These are phyloP conservation scores for Oxyruncus cristatus DNA, from an alignment of 2,113 vertebrate species.

Conservation along the genomic window DNA sequence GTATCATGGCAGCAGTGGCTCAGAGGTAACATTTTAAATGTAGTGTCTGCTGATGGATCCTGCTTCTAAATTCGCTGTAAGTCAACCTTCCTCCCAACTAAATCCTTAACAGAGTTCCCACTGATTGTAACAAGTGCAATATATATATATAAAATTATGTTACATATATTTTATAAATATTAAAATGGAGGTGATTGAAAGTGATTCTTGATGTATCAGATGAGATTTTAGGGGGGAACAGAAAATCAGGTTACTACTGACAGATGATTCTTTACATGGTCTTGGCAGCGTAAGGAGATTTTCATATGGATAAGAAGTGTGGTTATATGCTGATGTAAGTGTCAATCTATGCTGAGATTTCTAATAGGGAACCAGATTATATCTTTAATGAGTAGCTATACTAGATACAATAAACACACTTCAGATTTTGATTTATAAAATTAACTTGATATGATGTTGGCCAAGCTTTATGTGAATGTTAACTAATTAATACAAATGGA, in stretches of 20 bases:
- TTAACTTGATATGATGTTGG: not conserved
- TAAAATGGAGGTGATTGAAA: not conserved
- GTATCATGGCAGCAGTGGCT: not conserved
- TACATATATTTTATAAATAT: not conserved
- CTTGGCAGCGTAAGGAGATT: not conserved
- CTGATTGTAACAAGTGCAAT: not conserved
- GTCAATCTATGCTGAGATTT: not conserved
- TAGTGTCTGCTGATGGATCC: not conserved
- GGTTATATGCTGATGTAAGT: not conserved
- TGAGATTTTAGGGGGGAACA: not conserved
- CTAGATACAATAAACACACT: not conserved
- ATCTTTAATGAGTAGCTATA: not conserved
- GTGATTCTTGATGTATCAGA: not conserved
- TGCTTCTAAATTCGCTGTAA: not conserved
- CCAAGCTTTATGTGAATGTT: not conserved
- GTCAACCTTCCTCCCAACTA: not conserved
- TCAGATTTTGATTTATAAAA: not conserved
- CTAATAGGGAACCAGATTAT: not conserved
- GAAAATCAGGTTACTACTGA: not conserved
- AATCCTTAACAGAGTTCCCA: not conserved
- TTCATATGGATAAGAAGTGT: accelerated
- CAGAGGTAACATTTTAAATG: not conserved
- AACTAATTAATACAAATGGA: not conserved
- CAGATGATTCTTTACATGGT: not conserved
- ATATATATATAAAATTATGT: not conserved